These are phyloP conservation scores for Hemibagrus guttatus DNA, from an alignment of 2,797 vertebrate species.

Conservation along the genomic window DNA sequence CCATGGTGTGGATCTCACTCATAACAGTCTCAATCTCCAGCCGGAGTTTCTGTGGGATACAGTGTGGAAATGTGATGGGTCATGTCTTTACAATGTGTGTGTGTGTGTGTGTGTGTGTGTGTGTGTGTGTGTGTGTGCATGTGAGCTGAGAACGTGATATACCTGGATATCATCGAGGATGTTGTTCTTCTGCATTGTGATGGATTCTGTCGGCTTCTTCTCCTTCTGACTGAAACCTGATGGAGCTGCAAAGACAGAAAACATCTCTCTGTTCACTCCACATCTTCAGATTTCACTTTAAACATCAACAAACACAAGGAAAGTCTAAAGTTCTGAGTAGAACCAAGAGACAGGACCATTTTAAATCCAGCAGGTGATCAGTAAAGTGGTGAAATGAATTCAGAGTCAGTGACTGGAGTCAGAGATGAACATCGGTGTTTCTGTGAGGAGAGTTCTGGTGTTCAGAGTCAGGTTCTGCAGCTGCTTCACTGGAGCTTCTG, in stretches of 20 bases:
- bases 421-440: background rate
- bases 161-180: slow-evolving; percentile 72
- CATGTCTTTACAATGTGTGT: background rate
- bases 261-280: background rate
- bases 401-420: background rate
- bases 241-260: slow-evolving; percentile 55
- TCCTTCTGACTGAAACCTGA: slow-evolving; percentile 38
- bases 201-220: slow-evolving; percentile 34
- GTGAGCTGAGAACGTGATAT: slow-evolving; percentile 21
- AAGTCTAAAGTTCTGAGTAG: background rate
- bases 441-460: background rate
- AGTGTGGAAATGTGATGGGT: background rate
- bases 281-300: background rate
- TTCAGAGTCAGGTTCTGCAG: background rate
- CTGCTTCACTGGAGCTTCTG: background rate
- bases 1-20: slow-evolving; percentile 57
- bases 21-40: slow-evolving; percentile 59
- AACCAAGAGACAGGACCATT: background rate
- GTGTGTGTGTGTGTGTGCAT: background rate
- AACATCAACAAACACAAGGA: slow-evolving; percentile 10
- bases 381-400: background rate
- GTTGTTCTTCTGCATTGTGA: slow-evolving; percentile 57
- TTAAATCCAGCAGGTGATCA: background rate
- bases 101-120: slow-evolving; percentile 26
- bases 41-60: slow-evolving; percentile 66